These are phyloP conservation scores for Listrodromus nycthemerus DNA, from an alignment of 2,888 invertebrate species.

Conservation along the genomic window DNA sequence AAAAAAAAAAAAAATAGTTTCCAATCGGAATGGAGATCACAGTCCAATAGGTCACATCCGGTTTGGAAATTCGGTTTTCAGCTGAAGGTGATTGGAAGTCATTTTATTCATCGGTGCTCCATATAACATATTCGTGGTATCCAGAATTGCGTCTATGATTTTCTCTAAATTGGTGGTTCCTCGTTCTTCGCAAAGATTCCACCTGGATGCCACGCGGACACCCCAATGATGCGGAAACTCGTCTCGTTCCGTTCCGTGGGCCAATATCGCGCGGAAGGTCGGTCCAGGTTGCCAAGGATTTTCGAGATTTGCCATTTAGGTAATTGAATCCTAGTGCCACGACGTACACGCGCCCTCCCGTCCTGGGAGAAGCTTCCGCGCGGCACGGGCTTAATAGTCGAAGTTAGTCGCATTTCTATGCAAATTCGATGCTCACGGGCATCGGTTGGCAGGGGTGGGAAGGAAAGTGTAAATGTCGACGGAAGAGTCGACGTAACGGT, in stretches of 20 bases:
- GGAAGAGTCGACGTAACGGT: constrained; percentile 55
- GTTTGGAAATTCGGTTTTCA: too few relatives aligned
- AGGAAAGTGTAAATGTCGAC: constrained; percentile 36
- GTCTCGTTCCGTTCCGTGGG: constrained; percentile 28
- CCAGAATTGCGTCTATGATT: constrained; percentile 48
- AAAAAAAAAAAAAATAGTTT: too few relatives aligned
- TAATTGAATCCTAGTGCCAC: constrained; percentile 77
- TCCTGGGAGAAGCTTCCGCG: constrained; percentile 70
- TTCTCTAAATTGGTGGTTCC: constrained; percentile 44
- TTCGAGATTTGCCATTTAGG: constrained; percentile 75
- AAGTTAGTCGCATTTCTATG: constrained; percentile 82
- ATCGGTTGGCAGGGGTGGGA: constrained; percentile 70
- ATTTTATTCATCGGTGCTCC: not conserved
- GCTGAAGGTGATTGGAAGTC: too few relatives aligned
- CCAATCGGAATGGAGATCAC: too few relatives aligned
- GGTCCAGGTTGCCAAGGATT: constrained; percentile 44
- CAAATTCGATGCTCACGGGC: constrained; percentile 81
- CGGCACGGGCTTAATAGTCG: constrained; percentile 78
- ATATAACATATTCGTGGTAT: constrained; percentile 61
- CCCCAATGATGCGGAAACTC: constrained; percentile 57
- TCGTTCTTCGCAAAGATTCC: constrained; percentile 26
- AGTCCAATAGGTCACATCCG: too few relatives aligned
- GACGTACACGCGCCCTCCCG: constrained; percentile 28
- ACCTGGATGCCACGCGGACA: constrained; percentile 18
- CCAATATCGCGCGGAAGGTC: constrained; percentile 51